Evolutionary conservation across 2,888 invertebrate genomes (phyloP).

Genomic region (Sminthurinus aureus): DNA sequence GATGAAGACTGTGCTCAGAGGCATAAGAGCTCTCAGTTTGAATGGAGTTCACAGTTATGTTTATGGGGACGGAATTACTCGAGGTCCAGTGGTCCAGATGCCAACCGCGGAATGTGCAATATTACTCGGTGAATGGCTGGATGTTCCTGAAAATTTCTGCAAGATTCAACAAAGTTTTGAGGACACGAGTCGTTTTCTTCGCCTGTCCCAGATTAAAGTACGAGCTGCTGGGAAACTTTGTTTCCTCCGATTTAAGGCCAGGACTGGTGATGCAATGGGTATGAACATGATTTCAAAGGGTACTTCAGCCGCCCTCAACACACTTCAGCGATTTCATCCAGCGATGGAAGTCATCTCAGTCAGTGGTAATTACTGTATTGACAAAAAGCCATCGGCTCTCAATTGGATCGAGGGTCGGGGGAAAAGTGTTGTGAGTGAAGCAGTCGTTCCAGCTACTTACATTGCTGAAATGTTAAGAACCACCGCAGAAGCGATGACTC

Average conservation of each 20-base stretch:
- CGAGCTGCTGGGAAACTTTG: constrained; percentile 86
- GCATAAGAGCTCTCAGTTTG: constrained; percentile 68
- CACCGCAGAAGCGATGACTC: constrained; percentile 81
- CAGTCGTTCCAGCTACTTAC: constrained; percentile 79
- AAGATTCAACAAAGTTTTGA: constrained; percentile 87
- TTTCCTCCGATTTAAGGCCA: constrained; percentile 90
- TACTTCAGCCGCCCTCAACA: constrained; percentile 84
- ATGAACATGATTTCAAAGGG: constrained; percentile 76
- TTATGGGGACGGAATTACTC: constrained; percentile 94
- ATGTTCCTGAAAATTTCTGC: constrained; percentile 77
- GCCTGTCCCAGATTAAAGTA: constrained; percentile 80
- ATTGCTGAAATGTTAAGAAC: constrained; percentile 85
- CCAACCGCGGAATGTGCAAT: constrained; percentile 79
- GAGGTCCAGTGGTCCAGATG: constrained; percentile 93
- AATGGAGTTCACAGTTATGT: constrained; percentile 85
- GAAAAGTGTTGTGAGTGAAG: constrained; percentile 90
- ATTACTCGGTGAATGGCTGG: constrained; percentile 74
- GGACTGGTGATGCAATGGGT: constrained; percentile 99
- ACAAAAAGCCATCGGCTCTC: constrained; percentile 96
- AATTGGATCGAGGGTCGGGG: constrained; percentile 96
- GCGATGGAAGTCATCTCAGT: constrained; percentile 94
- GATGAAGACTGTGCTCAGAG: no score
- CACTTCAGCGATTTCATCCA: constrained; percentile 77
- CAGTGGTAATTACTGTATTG: constrained; percentile 97
- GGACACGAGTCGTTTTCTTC: constrained; percentile 88